Evolutionary conservation across 2,888 invertebrate genomes (phyloP), one percentile per base, ranked within the genome.

Genomic region (Acrocera orbiculus): DNA sequence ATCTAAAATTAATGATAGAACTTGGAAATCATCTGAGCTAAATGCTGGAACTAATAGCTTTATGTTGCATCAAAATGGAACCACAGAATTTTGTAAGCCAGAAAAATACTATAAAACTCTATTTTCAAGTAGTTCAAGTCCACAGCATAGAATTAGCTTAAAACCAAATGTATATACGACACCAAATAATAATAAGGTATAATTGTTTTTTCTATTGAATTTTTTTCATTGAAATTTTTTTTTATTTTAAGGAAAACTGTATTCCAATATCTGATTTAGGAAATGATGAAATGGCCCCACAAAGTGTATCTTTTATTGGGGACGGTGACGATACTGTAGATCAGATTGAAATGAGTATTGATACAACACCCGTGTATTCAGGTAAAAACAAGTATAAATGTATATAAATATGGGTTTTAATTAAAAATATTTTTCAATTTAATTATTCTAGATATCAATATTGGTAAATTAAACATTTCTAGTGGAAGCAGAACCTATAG

Each of bases 251-350:
- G 38, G 48, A 57, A 49, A 46, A 50, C 44, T 44, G 44, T 30
- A 27, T 38, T 26, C 35, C 48, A 39, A 37, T 42, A 9, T 44
- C 53, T 42, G 39, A 44, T 28, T 72, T 75, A 27, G 76, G 74
- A 17, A 70, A 76, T 34, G 85, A 83, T 52, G 85, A 85, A 52
- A 34, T 89, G 86, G 86, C 85, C 48, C 87, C 89, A 0, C 89
- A 89, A 56, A 86, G 81, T 62, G 87, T 89, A 49, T 87, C 86
- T 35, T 89, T 89, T 52, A 86, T 87, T 45, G 86, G 85, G 51
- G 75, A 70, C 56, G 69, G 71, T 16, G 65, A 63, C 29, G 66
- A 67, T 56, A 54, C 55, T 11, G 45, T 44, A 5, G 60, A 60
- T 5, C 56, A 57, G 40, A 50, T 58, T 28, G 61, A 62, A 46